Base-by-base conservation (phyloP, 2,113 vertebrate genomes). In the Sula dactylatra region DNA sequence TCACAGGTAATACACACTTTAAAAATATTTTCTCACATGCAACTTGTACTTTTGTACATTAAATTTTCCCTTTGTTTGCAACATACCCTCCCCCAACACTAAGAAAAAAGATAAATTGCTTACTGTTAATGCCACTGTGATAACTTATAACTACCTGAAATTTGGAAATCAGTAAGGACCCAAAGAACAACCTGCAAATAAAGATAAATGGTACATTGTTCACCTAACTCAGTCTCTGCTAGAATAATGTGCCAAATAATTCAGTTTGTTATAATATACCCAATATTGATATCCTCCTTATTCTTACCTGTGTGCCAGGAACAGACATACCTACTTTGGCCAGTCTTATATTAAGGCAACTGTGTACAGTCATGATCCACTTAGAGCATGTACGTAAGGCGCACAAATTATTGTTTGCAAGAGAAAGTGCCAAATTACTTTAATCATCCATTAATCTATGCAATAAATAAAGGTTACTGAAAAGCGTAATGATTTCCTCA, bases 101-200 rank as follows among this genome's bases (percentile, higher is more conserved):
- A 27, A 17, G 59, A 77, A 86, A 86, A 38, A 91, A 83, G 64
- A 77, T 42, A 54, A 66, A 66, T 13, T 29, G 16, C 27, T 58
- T 65, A 49, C 42, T 89, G n/a, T 42, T 94, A 56, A 77, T 64
- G n/a, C 93, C 86, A 95, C 29, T 1, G 5, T 62, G 54, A 36
- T 79, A 91, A 91, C 69, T 90, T 88, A 7, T 40, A 95, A 76
- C 74, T 77, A 88, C 42, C 36, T 85, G 36, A 92, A 93, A 93
- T 95, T 58, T 91, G 29, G 66, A 85, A 92, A 96, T 91, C 83
- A 85, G 42, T 91, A 91, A 64, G 34, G 13, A 88, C n/a, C 34
- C 0, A 0, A 83, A 88, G 65, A 89, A 79, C 62, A 82, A 66
- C 9, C 26, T 61, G 56, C 25, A 77, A 79, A 94, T 62, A 85